Evolutionary conservation across 2,113 vertebrate genomes (phyloP).

Genomic region (Peucedramus taeniatus): DNA sequence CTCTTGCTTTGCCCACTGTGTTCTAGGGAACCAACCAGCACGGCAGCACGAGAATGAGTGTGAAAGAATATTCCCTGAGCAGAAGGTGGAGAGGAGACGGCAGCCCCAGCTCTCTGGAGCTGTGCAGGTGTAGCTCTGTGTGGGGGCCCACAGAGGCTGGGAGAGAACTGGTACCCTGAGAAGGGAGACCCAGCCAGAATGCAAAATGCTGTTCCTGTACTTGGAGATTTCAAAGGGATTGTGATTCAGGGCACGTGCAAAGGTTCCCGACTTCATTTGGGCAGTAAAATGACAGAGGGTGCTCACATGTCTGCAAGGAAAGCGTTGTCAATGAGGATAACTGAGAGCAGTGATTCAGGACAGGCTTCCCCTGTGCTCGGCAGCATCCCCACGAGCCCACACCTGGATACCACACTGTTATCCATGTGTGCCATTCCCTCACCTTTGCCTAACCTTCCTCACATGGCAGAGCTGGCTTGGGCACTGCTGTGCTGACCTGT

Average conservation of each 20-base stretch:
- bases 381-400: background rate
- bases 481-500: background rate
- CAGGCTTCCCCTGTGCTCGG: background rate
- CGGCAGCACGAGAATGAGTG: rapidly evolving
- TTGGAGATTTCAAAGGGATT: background rate
- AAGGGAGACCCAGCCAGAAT: background rate
- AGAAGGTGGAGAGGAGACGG: background rate
- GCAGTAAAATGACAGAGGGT: background rate
- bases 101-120: background rate
- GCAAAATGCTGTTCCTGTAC: background rate
- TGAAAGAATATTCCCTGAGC: background rate
- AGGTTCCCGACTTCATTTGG: background rate
- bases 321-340: rapidly evolving
- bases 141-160: too few species aligned
- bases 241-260: rapidly evolving
- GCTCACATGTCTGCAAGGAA: background rate
- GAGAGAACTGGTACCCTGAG: background rate
- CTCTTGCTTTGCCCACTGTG: background rate
- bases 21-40: background rate
- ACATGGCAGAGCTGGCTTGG: rapidly evolving
- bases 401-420: background rate
- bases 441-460: background rate
- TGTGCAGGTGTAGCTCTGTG: background rate
- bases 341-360: background rate
- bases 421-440: background rate